A percentile compares a stretch with the other conserved stretches of the same genome.
Evolutionary conservation across 2,113 vertebrate species (phyloP).

Genomic region (Lipophrys pholis): DNA sequence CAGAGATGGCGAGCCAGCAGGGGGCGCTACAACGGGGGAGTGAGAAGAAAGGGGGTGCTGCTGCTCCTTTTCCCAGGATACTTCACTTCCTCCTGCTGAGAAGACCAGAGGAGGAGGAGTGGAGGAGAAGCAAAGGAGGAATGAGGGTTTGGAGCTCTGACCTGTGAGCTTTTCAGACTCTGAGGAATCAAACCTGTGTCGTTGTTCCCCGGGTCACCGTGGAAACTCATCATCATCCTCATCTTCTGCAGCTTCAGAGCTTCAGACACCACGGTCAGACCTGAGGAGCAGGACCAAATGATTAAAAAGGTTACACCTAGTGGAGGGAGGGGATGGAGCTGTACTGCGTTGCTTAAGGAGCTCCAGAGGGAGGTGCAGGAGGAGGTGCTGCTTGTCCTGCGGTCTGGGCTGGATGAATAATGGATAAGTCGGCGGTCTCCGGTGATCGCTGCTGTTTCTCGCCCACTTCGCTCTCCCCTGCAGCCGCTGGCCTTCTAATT

Average conservation of each 20-base stretch:
- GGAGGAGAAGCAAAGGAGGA: too few species aligned
- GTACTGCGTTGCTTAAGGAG: too few species aligned
- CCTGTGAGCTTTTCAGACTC: too few species aligned
- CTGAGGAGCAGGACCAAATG: conserved; percentile 63
- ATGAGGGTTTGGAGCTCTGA: neutral
- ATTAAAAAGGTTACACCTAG: too few species aligned
- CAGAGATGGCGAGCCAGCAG: conserved; percentile 67
- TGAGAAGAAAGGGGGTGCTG: conserved; percentile 86
- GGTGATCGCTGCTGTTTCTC: too few species aligned
- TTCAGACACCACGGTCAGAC: conserved; percentile 91
- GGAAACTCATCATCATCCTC: conserved; percentile 88
- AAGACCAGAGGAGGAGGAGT: conserved; percentile 28
- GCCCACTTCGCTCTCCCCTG: too few species aligned
- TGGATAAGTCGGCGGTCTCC: too few species aligned
- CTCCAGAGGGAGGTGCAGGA: too few species aligned
- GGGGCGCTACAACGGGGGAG: conserved; percentile 78
- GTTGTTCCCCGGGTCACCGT: conserved; percentile 87
- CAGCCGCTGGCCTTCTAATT: too few species aligned
- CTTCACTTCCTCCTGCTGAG: conserved; percentile 87
- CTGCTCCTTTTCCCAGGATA: conserved; percentile 90
- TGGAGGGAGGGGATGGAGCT: too few species aligned
- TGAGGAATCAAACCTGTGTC: conserved; percentile 76
- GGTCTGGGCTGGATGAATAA: too few species aligned
- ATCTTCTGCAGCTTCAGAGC: conserved; percentile 94
- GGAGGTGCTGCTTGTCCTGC: too few species aligned